Conservation (phyloP, 2,888 invertebrate species). For the Serrognathus titanus region DNA sequence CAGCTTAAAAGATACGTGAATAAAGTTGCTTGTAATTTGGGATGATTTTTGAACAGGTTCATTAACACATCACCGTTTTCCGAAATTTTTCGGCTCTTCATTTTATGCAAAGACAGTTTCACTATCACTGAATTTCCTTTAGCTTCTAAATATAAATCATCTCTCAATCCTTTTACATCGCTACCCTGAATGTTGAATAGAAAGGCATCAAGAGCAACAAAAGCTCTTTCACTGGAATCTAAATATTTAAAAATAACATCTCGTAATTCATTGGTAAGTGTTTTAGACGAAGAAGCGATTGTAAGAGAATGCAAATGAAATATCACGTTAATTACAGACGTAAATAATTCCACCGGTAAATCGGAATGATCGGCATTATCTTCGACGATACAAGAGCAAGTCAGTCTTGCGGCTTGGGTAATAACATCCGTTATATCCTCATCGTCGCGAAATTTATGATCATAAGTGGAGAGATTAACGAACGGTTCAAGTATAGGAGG, state of each 20-base stretch:
- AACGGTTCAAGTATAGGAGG: slow-evolving; percentile 34
- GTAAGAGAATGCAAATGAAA: slow-evolving; percentile 48
- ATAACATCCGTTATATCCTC: slow-evolving; percentile 34
- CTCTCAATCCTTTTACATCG: slow-evolving; percentile 31
- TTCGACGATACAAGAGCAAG: slow-evolving; percentile 35
- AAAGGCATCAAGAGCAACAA: slow-evolving; percentile 38
- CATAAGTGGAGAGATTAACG: slow-evolving; percentile 29
- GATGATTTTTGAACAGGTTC: slow-evolving; percentile 38
- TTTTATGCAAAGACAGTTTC: slow-evolving; percentile 11
- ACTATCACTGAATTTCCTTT: slow-evolving; percentile 26
- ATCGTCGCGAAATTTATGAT: slow-evolving; percentile 34
- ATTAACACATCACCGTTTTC: slow-evolving; percentile 41
- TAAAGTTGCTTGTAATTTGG: slow-evolving; percentile 35
- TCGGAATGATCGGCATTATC: slow-evolving; percentile 26
- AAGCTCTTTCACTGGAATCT: slow-evolving; percentile 27
- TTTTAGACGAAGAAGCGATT: slow-evolving; percentile 33
- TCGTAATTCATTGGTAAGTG: slow-evolving; percentile 30
- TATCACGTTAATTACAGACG: slow-evolving; percentile 48
- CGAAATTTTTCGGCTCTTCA: slow-evolving; percentile 20
- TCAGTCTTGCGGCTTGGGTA: slow-evolving; percentile 32
- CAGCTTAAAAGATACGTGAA: slow-evolving; percentile 48
- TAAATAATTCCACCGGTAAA: slow-evolving; percentile 45
- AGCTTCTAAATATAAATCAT: slow-evolving; percentile 34
- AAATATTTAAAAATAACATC: slow-evolving; percentile 33
- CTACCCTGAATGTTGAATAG: slow-evolving; percentile 36